Evolutionary conservation across 2,888 invertebrate species (phyloP).

Genomic region (Agapetus fuscipes): DNA sequence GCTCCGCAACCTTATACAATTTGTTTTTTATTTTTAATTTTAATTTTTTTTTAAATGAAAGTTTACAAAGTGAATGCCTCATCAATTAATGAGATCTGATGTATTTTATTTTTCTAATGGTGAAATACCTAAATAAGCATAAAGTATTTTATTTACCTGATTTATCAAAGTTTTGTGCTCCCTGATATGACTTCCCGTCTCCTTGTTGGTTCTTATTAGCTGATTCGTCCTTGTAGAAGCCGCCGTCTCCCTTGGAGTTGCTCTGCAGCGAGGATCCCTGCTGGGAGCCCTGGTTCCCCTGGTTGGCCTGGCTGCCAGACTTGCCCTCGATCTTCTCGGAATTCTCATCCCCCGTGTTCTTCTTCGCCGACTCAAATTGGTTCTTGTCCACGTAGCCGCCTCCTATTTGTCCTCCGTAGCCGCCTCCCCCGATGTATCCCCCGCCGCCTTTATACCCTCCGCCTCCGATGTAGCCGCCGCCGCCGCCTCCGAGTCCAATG

Average conservation of each 20-base stretch:
- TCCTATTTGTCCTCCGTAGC: constrained; percentile 30
- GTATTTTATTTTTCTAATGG: no score
- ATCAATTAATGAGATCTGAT: no score
- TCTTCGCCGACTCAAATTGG: constrained; percentile 46
- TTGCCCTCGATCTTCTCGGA: constrained; percentile 46
- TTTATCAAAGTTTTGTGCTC: constrained; percentile 47
- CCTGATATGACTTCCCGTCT: constrained; percentile 50
- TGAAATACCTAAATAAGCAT: no score
- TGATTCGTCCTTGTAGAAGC: constrained; percentile 44
- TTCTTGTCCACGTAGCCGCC: constrained; percentile 46
- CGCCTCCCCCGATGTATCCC: constrained; percentile 29
- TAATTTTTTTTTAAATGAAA: no score
- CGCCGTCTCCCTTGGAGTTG: constrained; percentile 36
- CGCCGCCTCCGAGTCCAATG: constrained; percentile 21
- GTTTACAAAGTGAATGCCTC: no score
- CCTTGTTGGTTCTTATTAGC: constrained; percentile 50
- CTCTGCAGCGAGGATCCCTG: constrained; percentile 40
- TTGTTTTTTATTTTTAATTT: no score
- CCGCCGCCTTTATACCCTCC: constrained; percentile 24
- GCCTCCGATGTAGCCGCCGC: constrained; percentile 23
- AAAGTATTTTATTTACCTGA: constrained; percentile 33
- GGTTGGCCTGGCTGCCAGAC: constrained; percentile 44
- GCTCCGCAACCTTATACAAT: no score
- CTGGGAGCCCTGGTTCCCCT: constrained; percentile 47
- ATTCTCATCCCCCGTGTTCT: constrained; percentile 46